Percentiles rank a stretch among this genome's conserved stretches.
Evolutionary conservation across 1,140 invertebrate genomes (phyloP).

Genomic region (Argopecten irradians): DNA sequence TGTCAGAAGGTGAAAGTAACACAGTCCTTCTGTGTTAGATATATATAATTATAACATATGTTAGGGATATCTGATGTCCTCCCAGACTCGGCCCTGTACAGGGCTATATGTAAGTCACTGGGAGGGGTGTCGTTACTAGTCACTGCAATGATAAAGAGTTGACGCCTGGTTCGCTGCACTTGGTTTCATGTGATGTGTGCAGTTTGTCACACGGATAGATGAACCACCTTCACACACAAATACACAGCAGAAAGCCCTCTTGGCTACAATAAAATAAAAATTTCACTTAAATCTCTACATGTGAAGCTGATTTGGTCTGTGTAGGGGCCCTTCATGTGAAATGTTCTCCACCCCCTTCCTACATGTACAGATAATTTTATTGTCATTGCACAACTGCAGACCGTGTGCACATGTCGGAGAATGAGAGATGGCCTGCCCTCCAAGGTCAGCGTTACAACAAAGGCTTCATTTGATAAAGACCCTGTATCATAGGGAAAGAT

Average conservation of each 20-base stretch:
- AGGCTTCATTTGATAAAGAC: neutral
- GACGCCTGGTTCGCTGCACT: neutral
- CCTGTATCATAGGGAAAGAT: neutral
- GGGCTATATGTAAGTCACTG: neutral
- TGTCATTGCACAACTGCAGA: slow-evolving; percentile 8
- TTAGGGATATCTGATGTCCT: neutral
- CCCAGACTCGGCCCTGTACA: neutral
- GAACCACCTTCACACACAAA: neutral
- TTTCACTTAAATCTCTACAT: neutral
- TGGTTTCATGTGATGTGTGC: slow-evolving; percentile 8
- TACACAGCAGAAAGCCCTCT: neutral
- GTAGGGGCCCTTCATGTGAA: neutral
- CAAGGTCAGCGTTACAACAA: neutral
- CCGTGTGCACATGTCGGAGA: neutral
- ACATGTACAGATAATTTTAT: neutral
- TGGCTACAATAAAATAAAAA: neutral
- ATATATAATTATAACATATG: neutral
- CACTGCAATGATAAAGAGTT: neutral
- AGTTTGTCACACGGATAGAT: slow-evolving; percentile 7
- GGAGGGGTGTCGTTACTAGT: neutral
- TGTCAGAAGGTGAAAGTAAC: neutral
- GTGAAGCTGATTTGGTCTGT: neutral
- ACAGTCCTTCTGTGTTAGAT: neutral
- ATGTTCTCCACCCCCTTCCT: neutral
- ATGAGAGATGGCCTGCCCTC: neutral